Conservation (phyloP, 2,888 invertebrate species). For the Polydesmus complanatus region DNA sequence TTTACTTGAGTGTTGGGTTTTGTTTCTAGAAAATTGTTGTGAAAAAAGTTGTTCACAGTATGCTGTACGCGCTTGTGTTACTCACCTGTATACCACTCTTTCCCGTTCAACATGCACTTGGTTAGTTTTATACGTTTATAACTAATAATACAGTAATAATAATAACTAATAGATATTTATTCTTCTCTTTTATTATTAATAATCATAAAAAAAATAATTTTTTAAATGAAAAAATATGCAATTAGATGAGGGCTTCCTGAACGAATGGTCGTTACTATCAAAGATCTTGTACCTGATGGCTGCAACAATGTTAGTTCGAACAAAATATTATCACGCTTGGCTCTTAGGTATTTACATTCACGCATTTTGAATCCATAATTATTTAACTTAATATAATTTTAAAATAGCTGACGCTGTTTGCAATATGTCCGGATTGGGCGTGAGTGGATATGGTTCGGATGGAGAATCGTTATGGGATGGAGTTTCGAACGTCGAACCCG, state of each 20-base stretch:
- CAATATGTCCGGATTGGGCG: slow-evolving; percentile 85
- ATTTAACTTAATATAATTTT: not conserved
- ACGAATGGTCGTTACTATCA: slow-evolving; percentile 43
- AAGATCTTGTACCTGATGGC: slow-evolving; percentile 60
- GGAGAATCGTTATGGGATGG: slow-evolving; percentile 79
- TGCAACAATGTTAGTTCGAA: slow-evolving; percentile 63
- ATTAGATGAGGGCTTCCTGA: slow-evolving; percentile 32
- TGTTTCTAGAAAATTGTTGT: slow-evolving; percentile 37
- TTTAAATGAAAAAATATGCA: too few relatives aligned
- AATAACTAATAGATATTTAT: too few relatives aligned
- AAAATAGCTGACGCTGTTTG: slow-evolving; percentile 72
- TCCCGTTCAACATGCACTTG: slow-evolving; percentile 54
- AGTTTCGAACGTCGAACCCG: slow-evolving; percentile 77
- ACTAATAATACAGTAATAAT: too few relatives aligned
- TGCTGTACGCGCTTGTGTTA: slow-evolving; percentile 47
- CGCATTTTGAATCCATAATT: not conserved
- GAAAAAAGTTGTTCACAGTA: slow-evolving; percentile 55
- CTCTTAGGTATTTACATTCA: slow-evolving; percentile 40
- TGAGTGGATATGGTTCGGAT: slow-evolving; percentile 59
- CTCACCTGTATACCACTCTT: slow-evolving; percentile 42
- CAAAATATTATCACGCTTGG: slow-evolving; percentile 98
- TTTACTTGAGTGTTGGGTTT: not conserved
- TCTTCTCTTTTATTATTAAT: too few relatives aligned
- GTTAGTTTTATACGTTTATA: too few relatives aligned
- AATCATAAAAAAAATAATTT: too few relatives aligned